Percentiles rank a stretch among this genome's conserved stretches.
phyloP scores from a whole-genome alignment of 2,797 vertebrate species.

The Australoheros facetus region DNA sequence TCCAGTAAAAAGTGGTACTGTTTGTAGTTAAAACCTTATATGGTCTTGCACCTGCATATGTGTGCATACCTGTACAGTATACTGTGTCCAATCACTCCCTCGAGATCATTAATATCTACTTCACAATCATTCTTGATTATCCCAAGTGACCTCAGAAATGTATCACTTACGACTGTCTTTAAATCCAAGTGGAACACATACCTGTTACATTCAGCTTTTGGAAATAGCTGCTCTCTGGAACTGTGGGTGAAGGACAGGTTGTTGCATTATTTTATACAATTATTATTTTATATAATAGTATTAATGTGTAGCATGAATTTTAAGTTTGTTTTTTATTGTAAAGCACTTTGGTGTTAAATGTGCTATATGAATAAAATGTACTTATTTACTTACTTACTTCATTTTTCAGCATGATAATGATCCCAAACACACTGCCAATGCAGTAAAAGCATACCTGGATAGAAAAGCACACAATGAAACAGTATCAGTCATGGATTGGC shows the following conservation, averaged over 20 bases:
- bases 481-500: background rate
- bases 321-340: background rate
- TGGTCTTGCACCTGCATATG: background rate
- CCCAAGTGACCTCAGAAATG: background rate
- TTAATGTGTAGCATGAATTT: background rate
- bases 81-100: background rate
- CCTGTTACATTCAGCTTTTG: background rate
- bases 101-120: too few species aligned
- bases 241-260: background rate
- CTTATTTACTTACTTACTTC: background rate
- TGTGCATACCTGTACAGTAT: background rate
- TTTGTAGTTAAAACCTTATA: background rate
- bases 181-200: background rate
- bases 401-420: background rate
- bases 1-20: background rate
- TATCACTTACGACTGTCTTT: background rate
- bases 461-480: background rate
- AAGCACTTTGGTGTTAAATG: background rate
- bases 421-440: background rate
- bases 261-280: background rate
- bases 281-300: background rate
- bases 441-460: background rate
- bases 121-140: too few species aligned
- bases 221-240: background rate
- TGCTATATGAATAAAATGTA: background rate